Conservation (phyloP, 2,113 vertebrate species). For the Heterocephalus glaber region DNA sequence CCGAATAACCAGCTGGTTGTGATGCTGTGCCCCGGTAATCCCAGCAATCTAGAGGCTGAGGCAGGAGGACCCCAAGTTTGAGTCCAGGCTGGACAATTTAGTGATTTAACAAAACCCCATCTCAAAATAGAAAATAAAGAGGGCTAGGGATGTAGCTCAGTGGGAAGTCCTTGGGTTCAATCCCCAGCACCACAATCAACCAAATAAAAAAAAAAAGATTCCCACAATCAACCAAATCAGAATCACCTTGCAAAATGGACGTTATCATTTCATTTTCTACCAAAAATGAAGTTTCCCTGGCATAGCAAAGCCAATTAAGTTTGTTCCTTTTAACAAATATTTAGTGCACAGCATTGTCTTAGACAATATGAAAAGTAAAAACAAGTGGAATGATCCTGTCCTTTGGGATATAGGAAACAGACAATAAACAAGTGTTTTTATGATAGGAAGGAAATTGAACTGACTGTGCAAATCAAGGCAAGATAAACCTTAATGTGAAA, state of each 20-base stretch:
- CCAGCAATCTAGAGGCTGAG: neutral
- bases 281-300: slow-evolving; percentile 26
- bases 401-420: slow-evolving; percentile 26
- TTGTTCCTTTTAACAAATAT: slow-evolving; percentile 44
- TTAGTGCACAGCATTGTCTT: slow-evolving; percentile 11
- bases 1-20: neutral
- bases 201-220: too few species aligned
- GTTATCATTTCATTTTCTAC: slow-evolving; percentile 55
- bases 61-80: neutral
- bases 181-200: neutral
- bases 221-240: neutral
- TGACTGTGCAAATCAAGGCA: slow-evolving; percentile 15
- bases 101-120: neutral
- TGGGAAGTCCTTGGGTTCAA: neutral
- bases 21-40: neutral
- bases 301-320: neutral
- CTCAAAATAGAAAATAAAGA: neutral
- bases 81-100: neutral
- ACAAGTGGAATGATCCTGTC: neutral
- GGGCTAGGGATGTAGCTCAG: neutral
- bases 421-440: slow-evolving; percentile 42
- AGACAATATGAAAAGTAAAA: slow-evolving; percentile 22
- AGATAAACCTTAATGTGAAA: slow-evolving; percentile 6
- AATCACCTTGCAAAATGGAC: slow-evolving; percentile 29
- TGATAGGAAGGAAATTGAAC: slow-evolving; percentile 3